Evolutionary conservation across 1,140 invertebrate species (phyloP).

Genomic region (Littorina saxatilis): DNA sequence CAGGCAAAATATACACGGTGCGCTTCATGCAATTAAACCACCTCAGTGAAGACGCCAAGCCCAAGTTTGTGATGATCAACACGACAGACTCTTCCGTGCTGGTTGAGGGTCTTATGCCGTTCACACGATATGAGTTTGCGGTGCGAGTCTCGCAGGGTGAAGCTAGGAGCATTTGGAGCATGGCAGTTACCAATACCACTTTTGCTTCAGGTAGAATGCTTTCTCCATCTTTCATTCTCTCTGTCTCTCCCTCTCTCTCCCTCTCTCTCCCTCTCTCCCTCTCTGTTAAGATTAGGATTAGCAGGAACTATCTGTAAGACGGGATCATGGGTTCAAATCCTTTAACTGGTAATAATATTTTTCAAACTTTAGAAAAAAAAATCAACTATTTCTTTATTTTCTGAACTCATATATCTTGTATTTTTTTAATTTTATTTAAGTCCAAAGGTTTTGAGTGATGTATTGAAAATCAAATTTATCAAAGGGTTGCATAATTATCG

Average conservation of each 20-base stretch:
- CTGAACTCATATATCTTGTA: no score
- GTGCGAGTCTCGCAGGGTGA: constrained; percentile 34
- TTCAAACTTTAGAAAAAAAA: no score
- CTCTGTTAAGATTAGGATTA: background rate
- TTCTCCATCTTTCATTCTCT: no score
- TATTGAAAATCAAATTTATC: no score
- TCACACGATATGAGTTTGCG: constrained; percentile 40
- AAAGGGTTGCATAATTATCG: no score
- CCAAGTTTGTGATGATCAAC: constrained; percentile 19
- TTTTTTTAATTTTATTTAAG: no score
- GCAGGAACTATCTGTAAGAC: background rate
- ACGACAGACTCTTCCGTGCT: background rate
- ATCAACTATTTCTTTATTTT: no score
- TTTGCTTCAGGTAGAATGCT: constrained; percentile 17
- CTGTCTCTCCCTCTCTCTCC: background rate
- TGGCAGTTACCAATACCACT: constrained; percentile 25
- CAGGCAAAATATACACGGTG: constrained; percentile 31
- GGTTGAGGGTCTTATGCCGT: constrained; percentile 26
- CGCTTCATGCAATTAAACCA: constrained; percentile 41
- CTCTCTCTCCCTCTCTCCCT: background rate
- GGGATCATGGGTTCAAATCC: background rate
- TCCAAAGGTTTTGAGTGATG: no score
- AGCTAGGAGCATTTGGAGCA: constrained; percentile 37
- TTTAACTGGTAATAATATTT: background rate
- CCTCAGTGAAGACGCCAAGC: constrained; percentile 25